phyloP scores from a whole-genome alignment of 2,888 invertebrate genomes.

The Lycophotia porphyrea region DNA sequence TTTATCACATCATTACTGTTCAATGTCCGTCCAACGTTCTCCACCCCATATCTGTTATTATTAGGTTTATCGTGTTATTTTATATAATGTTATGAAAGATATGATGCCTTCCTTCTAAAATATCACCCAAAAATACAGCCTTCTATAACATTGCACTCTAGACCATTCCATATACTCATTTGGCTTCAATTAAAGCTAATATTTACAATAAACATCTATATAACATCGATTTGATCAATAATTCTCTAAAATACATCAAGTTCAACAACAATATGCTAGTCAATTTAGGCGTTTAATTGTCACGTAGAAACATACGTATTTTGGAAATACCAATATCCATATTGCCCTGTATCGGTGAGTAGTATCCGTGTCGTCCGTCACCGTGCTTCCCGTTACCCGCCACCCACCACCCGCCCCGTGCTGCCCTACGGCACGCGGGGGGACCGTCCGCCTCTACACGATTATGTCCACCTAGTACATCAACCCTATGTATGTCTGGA shows the following conservation, averaged over 20 bases:
- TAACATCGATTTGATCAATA: conserved; percentile 90
- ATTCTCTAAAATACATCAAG: conserved; percentile 90
- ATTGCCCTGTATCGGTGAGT: conserved; percentile 75
- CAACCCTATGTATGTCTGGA: conserved; percentile 63
- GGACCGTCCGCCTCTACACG: conserved; percentile 42
- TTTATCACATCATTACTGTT: conserved; percentile 87
- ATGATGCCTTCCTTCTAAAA: conserved; percentile 86
- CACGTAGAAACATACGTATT: conserved; percentile 81
- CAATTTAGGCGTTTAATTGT: conserved; percentile 85
- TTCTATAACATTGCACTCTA: conserved; percentile 85
- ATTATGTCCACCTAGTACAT: conserved; percentile 56
- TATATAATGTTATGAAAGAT: conserved; percentile 86
- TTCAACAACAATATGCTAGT: conserved; percentile 88
- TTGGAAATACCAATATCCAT: conserved; percentile 70
- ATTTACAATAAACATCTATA: conserved; percentile 90
- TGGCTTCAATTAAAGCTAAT: conserved; percentile 82
- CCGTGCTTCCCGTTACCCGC: conserved; percentile 40
- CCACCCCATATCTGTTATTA: conserved; percentile 61
- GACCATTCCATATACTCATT: conserved; percentile 82
- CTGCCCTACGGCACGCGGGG: background rate
- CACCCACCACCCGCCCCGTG: conserved; percentile 10
- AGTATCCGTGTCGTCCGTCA: conserved; percentile 50
- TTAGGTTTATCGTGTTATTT: conserved; percentile 71
- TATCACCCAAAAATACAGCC: conserved; percentile 90
- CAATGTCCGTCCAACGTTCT: conserved; percentile 67